Evolutionary conservation across 2,888 invertebrate genomes (phyloP), one percentile per base, ranked within the genome.

Genomic region (Caenorhabditis plicata): DNA sequence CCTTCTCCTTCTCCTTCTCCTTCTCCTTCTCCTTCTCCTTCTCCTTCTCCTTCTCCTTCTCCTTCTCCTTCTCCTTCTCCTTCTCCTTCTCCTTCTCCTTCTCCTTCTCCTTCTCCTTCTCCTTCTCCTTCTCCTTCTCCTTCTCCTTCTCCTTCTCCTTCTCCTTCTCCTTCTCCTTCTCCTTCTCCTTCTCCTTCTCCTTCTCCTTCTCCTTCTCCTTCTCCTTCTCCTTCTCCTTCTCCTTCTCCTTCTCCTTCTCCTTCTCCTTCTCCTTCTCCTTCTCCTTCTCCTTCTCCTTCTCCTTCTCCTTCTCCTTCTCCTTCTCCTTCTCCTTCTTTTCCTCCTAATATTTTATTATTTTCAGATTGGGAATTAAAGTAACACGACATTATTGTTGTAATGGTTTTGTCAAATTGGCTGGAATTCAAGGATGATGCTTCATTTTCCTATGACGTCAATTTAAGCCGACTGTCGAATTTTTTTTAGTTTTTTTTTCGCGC

Each of bases 101-200:
- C n/a, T n/a, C 43, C 20, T 3, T 27, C 31, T 31, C 27, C 4
- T 32, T 22, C 46, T 23, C 11, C n/a, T 32, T 36, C 36, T 40
- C 36, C 46, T 46, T 44, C 45, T 36, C 45, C 39, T 38, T 52
- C 17, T 45, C 46, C 46, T 42, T 35, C 52, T 45, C 46, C 27
- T 22, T 32, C 9, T 44, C 4, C 20, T 15, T 32, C 33, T 17
- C 3, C 23, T 25, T 46, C 27, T 38, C 35, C 38, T 20, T 17
- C 31, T 17, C 47, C 33, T 22, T 36, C 29, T 32, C 39, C n/a
- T n/a, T 48, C 40, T n/a, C 23, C 20, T 20, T 25, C 39, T 35
- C 26, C 35, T 17, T 39, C 48, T 23, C 26, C 19, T 23, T 43
- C 35, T 48, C 40, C 17, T 13, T 8, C 27, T 38, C 32, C 20